Evolutionary conservation across 2,888 invertebrate species (phyloP).

Genomic region (Eupeodes latifasciatus): DNA sequence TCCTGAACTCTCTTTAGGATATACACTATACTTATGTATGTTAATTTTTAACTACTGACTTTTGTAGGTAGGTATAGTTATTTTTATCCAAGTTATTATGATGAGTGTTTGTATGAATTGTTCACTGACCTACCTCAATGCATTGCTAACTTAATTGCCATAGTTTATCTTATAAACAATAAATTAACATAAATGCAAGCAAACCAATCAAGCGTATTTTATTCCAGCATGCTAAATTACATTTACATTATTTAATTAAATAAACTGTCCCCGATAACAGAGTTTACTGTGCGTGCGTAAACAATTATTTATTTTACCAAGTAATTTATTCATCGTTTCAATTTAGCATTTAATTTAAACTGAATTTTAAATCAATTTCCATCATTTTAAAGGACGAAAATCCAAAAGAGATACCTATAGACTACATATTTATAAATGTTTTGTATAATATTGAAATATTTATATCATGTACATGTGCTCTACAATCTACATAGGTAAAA

Average conservation of each 20-base stretch:
- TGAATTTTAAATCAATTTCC: slow-evolving; percentile 61
- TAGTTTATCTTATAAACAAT: slow-evolving; percentile 52
- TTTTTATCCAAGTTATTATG: background rate
- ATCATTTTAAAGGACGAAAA: slow-evolving; percentile 33
- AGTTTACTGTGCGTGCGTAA: slow-evolving; percentile 35
- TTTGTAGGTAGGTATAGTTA: background rate
- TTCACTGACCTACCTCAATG: slow-evolving; percentile 18
- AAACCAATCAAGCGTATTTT: slow-evolving; percentile 55
- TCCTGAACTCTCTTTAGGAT: background rate
- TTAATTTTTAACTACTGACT: slow-evolving; percentile 7
- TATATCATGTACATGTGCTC: too few relatives aligned
- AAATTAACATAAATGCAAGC: slow-evolving; percentile 41
- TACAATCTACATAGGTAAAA: background rate
- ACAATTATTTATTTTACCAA: slow-evolving; percentile 55
- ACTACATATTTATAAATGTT: background rate
- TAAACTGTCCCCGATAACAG: slow-evolving; percentile 58
- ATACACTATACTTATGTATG: background rate
- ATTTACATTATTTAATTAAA: slow-evolving; percentile 74
- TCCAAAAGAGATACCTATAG: background rate
- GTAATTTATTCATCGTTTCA: slow-evolving; percentile 64
- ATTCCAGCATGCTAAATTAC: slow-evolving; percentile 55
- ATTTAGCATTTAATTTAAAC: slow-evolving; percentile 55
- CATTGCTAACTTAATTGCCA: slow-evolving; percentile 45
- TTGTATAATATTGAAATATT: background rate
- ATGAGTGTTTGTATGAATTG: background rate